These are phyloP conservation scores for Epicampocera succincta DNA, from an alignment of 2,888 invertebrate genomes.

Conservation along the genomic window DNA sequence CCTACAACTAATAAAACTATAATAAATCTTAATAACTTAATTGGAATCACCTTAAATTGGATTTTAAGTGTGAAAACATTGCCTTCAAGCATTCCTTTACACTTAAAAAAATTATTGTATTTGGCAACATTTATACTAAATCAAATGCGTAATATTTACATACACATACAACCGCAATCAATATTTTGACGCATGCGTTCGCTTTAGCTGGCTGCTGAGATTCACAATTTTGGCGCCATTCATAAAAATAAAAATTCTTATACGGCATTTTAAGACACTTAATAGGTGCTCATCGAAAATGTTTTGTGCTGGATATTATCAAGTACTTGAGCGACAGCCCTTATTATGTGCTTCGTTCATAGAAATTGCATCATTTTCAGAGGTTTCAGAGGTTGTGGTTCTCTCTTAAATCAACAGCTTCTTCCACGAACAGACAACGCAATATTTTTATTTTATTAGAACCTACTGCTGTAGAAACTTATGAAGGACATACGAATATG, in stretches of 20 bases:
- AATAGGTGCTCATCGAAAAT: not conserved
- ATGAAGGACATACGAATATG: slow-evolving; percentile 56
- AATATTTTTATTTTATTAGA: slow-evolving; percentile 4
- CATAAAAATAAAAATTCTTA: slow-evolving; percentile 12
- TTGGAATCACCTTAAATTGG: too few relatives aligned
- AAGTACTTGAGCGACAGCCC: not conserved
- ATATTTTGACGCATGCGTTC: slow-evolving; percentile 60
- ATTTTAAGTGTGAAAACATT: too few relatives aligned
- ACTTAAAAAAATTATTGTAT: too few relatives aligned
- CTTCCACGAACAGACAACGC: not conserved
- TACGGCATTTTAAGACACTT: slow-evolving; percentile 5
- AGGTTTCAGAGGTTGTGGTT: not conserved
- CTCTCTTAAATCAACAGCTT: slow-evolving; percentile 45
- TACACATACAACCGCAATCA: slow-evolving; percentile 35
- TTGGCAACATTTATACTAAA: too few relatives aligned
- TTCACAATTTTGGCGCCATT: slow-evolving; percentile 67
- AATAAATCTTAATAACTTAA: too few relatives aligned
- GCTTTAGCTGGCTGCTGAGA: not conserved
- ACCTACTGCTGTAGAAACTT: slow-evolving; percentile 15
- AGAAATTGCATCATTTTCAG: not conserved
- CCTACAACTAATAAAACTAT: too few relatives aligned
- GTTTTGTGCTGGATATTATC: not conserved
- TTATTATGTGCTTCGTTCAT: not conserved
- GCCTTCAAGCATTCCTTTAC: too few relatives aligned
- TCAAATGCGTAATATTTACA: not conserved